A percentile compares a stretch with the other conserved stretches of the same genome.
These are phyloP conservation scores for Eueides isabella DNA, from an alignment of 1,140 invertebrate species.

Conservation along the genomic window DNA sequence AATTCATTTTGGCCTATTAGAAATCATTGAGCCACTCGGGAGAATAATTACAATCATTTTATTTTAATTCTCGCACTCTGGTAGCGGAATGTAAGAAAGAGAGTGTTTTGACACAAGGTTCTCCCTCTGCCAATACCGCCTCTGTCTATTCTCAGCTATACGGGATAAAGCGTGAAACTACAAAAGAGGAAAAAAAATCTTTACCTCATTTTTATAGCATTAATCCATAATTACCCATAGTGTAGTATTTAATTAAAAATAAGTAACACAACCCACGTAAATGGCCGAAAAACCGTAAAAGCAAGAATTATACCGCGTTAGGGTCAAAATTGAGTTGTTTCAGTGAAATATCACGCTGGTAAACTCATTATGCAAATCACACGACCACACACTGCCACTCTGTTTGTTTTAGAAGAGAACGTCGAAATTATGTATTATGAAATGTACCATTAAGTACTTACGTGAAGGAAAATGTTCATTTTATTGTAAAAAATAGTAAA, in stretches of 20 bases:
- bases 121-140: too few relatives aligned
- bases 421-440: conserved; percentile 16
- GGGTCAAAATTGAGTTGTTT: conserved; percentile 29
- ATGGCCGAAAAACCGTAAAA: background rate
- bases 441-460: conserved; percentile 15
- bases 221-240: too few relatives aligned
- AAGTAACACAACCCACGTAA: background rate
- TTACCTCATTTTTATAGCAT: too few relatives aligned
- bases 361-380: conserved; percentile 32
- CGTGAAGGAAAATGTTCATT: background rate
- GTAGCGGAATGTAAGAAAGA: too few relatives aligned
- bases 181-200: too few relatives aligned
- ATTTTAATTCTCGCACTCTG: too few relatives aligned
- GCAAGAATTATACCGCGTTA: background rate
- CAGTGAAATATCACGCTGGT: conserved; percentile 25
- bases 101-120: too few relatives aligned
- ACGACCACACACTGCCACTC: conserved; percentile 13
- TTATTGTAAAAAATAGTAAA: background rate
- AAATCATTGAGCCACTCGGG: too few relatives aligned
- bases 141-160: too few relatives aligned
- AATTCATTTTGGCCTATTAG: too few relatives aligned
- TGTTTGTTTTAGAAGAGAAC: conserved; percentile 22
- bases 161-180: too few relatives aligned
- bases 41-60: too few relatives aligned
- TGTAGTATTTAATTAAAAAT: background rate